A percentile compares a stretch with the other conserved stretches of the same genome.
These are phyloP conservation scores for Quadroppia sp. DNA, from an alignment of 2,888 invertebrate genomes.

Conservation along the genomic window DNA sequence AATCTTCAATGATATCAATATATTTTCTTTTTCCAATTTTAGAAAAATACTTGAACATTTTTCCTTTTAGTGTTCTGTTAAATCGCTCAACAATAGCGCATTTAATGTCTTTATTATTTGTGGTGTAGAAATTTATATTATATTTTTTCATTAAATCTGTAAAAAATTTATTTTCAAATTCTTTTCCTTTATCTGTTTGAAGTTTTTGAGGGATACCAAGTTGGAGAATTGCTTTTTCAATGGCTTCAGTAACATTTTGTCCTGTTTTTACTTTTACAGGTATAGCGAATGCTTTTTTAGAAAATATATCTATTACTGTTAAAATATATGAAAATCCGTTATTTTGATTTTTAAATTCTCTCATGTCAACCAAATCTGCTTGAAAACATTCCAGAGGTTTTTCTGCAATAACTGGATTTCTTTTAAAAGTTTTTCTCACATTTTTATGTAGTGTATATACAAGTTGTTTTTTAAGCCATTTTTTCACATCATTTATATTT, in stretches of 20 bases:
- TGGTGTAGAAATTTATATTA: slow-evolving; percentile 44
- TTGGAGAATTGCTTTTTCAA: not conserved
- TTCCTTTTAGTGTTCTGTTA: slow-evolving; percentile 49
- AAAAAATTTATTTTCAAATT: slow-evolving; percentile 46
- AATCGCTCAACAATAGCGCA: slow-evolving; percentile 50
- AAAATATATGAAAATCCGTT: not conserved
- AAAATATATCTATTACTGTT: not conserved
- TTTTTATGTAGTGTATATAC: slow-evolving; percentile 35
- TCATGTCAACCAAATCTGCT: slow-evolving; percentile 45
- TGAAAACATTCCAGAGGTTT: slow-evolving; percentile 47
- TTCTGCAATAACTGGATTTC: slow-evolving; percentile 42
- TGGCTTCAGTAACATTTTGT: not conserved
- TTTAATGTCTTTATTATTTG: slow-evolving; percentile 49
- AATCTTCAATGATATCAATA: not conserved
- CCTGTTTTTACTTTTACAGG: not conserved
- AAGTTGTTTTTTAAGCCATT: slow-evolving; percentile 25
- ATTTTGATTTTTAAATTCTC: not conserved
- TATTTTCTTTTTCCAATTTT: not conserved
- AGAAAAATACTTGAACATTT: not conserved
- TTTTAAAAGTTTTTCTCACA: not conserved
- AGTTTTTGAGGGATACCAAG: not conserved
- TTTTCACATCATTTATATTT: not conserved
- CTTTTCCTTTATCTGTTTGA: slow-evolving; percentile 46
- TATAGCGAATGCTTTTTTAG: not conserved
- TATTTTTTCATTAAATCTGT: not conserved